Evolutionary conservation across 2,888 invertebrate species (phyloP).

Genomic region (Ichneumoninae sp.): DNA sequence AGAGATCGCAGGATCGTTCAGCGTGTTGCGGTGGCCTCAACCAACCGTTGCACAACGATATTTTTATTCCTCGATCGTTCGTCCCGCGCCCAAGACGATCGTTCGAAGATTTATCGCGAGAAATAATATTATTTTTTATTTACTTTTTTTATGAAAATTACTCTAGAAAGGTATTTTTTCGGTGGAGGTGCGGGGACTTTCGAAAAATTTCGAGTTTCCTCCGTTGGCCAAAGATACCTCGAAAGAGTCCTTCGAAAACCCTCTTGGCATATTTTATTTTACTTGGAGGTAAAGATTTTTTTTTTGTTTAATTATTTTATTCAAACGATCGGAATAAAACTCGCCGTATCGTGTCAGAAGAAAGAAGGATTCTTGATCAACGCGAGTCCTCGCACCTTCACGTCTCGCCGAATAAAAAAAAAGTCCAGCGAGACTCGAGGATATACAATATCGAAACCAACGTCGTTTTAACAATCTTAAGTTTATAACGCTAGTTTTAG

Average conservation of each 20-base stretch:
- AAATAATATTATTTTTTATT: constrained; percentile 58
- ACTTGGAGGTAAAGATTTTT: constrained; percentile 11
- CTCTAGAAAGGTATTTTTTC: constrained; percentile 65
- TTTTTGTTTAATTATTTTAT: background rate
- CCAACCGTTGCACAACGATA: constrained; percentile 55
- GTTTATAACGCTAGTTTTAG: constrained; percentile 58
- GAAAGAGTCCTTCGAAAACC: constrained; percentile 6
- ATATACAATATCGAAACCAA: constrained; percentile 44
- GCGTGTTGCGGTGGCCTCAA: constrained; percentile 46
- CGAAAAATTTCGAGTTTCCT: constrained; percentile 43
- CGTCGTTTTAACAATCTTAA: constrained; percentile 46
- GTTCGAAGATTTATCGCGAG: constrained; percentile 61
- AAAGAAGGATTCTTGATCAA: constrained; percentile 50
- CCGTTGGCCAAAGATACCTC: constrained; percentile 46
- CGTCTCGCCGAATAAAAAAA: constrained; percentile 27
- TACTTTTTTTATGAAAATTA: constrained; percentile 58
- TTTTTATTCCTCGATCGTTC: constrained; percentile 47
- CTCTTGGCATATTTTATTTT: background rate
- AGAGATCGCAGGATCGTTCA: constrained; percentile 57
- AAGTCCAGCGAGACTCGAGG: constrained; percentile 46
- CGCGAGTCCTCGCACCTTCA: constrained; percentile 57
- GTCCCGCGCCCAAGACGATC: constrained; percentile 55
- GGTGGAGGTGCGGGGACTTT: constrained; percentile 61
- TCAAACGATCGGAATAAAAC: background rate
- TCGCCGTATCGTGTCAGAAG: background rate